Evolutionary conservation across 1,140 invertebrate species (phyloP), one percentile per base, ranked within the genome.

Genomic region (Drosophila ficusphila): DNA sequence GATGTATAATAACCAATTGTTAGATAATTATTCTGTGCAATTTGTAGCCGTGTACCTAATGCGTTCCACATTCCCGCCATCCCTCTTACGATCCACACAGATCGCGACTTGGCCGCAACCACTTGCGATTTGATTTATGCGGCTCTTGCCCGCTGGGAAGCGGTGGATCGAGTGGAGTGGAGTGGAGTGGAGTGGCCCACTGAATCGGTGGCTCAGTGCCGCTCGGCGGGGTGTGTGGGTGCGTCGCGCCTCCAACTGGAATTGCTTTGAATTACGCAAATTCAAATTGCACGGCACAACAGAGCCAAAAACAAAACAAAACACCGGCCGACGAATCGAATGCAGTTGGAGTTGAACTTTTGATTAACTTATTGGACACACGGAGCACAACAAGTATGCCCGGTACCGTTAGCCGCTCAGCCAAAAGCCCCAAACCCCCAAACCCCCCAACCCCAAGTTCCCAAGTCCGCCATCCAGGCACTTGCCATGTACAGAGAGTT

Each of bases 231-330:
- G 68, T 58, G 81, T 85, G 81, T 88, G 81, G 81, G 81, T 86
- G 81, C 82, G 81, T 83, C 64, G 44, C 57, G 68, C 69, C 67
- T 62, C 51, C 56, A 81, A 86, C 82, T 88, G 82, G 76, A 88
- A 86, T 86, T 86, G 76, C 81, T 81, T 86, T 86, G 77, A 86
- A 77, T 88, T 88, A 88, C 82, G 83, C 82, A 88, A 88, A 88
- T 88, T 62, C 56, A 71, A 60, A 70, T 47, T 46, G 62, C 36
- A 67, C 27, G 44, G 19, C 16, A 18, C 54, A 36, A 69, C 60
- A 61, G 42, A 64, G 38, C 39, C 27, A 14, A 27, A 65, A 51
- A 44, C 31, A 56, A 33, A 67, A 58, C 71, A 68, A 56, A 72
- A 48, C n/a, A n/a, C n/a, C n/a, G n/a, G n/a, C n/a, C n/a, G n/a